Base-by-base conservation (phyloP, 2,113 vertebrate genomes). In the Procavia capensis region DNA sequence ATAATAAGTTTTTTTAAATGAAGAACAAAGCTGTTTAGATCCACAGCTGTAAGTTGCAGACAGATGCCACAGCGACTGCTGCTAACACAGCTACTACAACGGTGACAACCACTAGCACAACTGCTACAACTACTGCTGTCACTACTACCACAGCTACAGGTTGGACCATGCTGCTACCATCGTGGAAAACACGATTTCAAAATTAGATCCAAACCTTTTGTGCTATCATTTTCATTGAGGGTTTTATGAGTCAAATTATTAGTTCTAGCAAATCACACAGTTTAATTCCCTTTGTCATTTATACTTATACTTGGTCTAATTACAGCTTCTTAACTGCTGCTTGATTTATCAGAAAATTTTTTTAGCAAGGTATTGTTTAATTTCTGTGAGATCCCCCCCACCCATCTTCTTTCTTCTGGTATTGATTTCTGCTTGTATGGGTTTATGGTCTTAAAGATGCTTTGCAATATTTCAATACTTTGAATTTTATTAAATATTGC, bases 171-270 rank as follows among this genome's bases (percentile, higher is more conserved):
- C 31, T 85, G 57, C 17, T 80, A 54, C 22, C 34, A 92, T 79
- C 88, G 3, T 16, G 36, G 36, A 92, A 95, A 80, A 74, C n/a
- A 36, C 25, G 34, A 54, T 8, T 90, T 81, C 36, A 17, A 88
- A 81, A 68, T 43, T 74, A 14, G 39, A 82, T 83, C 31, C 80
- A 54, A 95, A 92, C 88, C 25, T 95, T 83, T 66, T 29, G 70
- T 39, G 27, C 13, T n/a, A 3, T 80, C 76, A 81, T 20, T 70
- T 70, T 93, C 84, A 63, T 66, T 93, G 81, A 85, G 34, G 4
- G 27, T 36, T 36, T 91, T 90, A 17, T 64, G 61, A 92, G 10
- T 95, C 25, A 90, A 31, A 85, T 68, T 70, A 70, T 41, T 90
- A 25, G 68, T 85, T 90, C 20, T 4, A 61, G 43, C 68, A 85